Conservation (phyloP, 2,888 invertebrate genomes). For the Frankliniella intonsa region DNA sequence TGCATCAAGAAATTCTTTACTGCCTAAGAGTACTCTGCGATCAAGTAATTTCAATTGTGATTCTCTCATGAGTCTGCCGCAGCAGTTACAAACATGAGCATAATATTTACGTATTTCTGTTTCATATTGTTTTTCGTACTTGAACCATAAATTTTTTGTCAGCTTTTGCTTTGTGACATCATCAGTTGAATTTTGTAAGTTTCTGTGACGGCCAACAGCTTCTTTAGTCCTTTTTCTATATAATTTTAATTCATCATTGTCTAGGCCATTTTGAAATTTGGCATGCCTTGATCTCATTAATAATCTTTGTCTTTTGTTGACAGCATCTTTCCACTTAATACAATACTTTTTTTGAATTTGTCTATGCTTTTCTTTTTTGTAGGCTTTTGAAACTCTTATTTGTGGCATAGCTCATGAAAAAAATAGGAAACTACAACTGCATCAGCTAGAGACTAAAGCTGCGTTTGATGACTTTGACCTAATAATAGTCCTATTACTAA, state of each 20-base stretch:
- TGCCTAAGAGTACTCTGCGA: conserved; percentile 15
- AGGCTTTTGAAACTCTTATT: not conserved
- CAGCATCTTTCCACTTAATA: not conserved
- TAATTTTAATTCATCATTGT: not conserved
- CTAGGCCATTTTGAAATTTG: not conserved
- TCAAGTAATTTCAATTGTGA: conserved; percentile 32
- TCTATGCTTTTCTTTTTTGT: not conserved
- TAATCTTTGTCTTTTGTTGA: not conserved
- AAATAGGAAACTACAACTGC: too few relatives aligned
- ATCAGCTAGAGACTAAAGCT: too few relatives aligned
- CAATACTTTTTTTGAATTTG: not conserved
- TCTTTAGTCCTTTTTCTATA: not conserved
- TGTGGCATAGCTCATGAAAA: too few relatives aligned
- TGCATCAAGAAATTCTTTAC: not conserved
- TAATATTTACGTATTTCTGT: not conserved
- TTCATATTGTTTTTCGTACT: not conserved
- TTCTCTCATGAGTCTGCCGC: not conserved
- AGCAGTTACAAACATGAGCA: not conserved
- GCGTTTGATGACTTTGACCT: too few relatives aligned
- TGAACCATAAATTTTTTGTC: not conserved
- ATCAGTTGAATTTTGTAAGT: not conserved
- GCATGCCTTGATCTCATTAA: not conserved
- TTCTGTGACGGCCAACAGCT: not conserved
- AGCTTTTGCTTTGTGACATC: not conserved
- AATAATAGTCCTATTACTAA: too few relatives aligned